phyloP scores from a whole-genome alignment of 1,140 invertebrate species.

The Neotoxoptera formosana region DNA sequence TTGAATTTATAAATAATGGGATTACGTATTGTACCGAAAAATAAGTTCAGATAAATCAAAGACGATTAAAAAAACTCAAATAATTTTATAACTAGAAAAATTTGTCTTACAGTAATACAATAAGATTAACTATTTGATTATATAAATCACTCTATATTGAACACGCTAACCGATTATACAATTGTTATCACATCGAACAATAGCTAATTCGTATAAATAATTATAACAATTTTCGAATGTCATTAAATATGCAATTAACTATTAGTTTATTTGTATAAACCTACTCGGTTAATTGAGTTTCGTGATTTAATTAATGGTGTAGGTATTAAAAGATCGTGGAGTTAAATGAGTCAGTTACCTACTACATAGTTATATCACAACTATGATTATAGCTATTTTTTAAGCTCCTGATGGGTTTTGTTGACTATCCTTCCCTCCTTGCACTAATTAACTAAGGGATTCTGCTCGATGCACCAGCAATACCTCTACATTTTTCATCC shows the following conservation, averaged over 20 bases:
- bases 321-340: background rate
- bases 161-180: background rate
- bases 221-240: background rate
- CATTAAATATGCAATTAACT: background rate
- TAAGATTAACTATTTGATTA: background rate
- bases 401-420: too few relatives aligned
- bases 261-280: background rate
- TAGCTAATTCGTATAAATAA: background rate
- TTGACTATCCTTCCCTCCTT: too few relatives aligned
- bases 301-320: background rate
- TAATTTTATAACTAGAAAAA: background rate
- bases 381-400: too few relatives aligned
- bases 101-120: background rate
- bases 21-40: background rate
- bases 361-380: too few relatives aligned
- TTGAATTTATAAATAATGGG: background rate
- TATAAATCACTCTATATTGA: background rate
- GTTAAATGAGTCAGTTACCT: background rate
- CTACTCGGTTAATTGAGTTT: background rate
- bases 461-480: too few relatives aligned
- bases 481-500: too few relatives aligned
- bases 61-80: too few relatives aligned
- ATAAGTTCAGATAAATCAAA: slow-evolving; percentile 18
- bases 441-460: too few relatives aligned
- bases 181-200: background rate